Base-by-base conservation (phyloP, 2,888 invertebrate genomes). In the Agonum fuliginosum region DNA sequence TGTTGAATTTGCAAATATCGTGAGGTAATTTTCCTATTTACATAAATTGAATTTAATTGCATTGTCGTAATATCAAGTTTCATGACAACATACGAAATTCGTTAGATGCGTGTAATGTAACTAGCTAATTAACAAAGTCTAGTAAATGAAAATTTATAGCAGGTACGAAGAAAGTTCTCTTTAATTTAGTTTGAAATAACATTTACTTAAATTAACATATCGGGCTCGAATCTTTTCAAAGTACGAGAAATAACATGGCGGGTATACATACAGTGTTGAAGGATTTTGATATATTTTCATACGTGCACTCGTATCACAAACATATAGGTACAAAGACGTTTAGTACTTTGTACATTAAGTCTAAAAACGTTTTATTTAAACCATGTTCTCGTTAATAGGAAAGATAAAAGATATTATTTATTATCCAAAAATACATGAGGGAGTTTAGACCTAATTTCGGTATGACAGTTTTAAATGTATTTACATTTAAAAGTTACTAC, bases 131-230 rank as follows among this genome's bases (percentile, higher is more conserved):
- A 75, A 75, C 48, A 34, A 65, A 75, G 48, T 46, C 75, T 75
- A 51, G 75, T 75, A 75, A 75, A 75, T 75, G 75, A 75, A 75
- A 75, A 75, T 75, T 75, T 67, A 75, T 75, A 17, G 24, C 75
- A 27, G 6, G 30, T 48, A 65, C 51, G 67, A 75, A 75, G 75
- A 67, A 75, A 75, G 30, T 75, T 75, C 51, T 67, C 51, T 48
- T 65, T 75, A 75, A 75, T 75, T 75, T 37, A 75, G 34, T 75
- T 75, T 75, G 75, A 75, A 75, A 75, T 75, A 51, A 75, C 75
- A 75, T 75, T 75, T 75, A 75, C 75, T 75, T 67, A 75, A 75
- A 75, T 75, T 75, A 75, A 27, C 75, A 75, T 75, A 75, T 75
- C 75, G 20, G 5, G 0, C 14, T 34, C 8, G 17, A 48, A 75